Conservation (phyloP, 2,888 invertebrate species). For the Saturnia japonica region DNA sequence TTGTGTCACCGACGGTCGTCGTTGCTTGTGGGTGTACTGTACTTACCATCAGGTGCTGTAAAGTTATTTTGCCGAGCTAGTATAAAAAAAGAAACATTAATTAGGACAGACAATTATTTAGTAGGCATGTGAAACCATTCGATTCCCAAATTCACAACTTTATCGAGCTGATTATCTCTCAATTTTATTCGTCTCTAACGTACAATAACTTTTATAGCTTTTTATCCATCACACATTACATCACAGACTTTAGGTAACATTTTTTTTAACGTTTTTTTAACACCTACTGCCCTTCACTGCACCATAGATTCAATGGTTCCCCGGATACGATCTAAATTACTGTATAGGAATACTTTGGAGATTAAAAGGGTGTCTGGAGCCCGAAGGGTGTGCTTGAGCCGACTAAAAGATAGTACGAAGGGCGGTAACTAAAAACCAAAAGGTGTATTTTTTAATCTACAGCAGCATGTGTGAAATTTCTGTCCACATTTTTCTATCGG, state of each 20-base stretch:
- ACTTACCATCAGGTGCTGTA: too few relatives aligned
- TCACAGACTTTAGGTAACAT: conserved; percentile 54
- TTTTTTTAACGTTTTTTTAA: conserved; percentile 58
- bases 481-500: not conserved
- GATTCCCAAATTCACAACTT: not conserved
- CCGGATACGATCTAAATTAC: conserved; percentile 77
- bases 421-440: conserved; percentile 16
- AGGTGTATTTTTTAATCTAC: conserved; percentile 20
- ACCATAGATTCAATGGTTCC: conserved; percentile 65
- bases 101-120: too few relatives aligned
- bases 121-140: not conserved
- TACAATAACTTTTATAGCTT: not conserved
- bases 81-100: too few relatives aligned
- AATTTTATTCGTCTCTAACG: not conserved
- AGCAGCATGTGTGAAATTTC: not conserved
- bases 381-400: conserved; percentile 45
- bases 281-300: conserved; percentile 60
- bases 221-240: conserved; percentile 33
- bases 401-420: conserved; percentile 22
- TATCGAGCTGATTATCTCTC: not conserved
- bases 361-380: conserved; percentile 77
- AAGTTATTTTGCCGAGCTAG: too few relatives aligned
- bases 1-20: too few relatives aligned
- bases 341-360: conserved; percentile 71
- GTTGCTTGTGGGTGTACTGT: too few relatives aligned